phyloP scores from a whole-genome alignment of 2,888 invertebrate genomes.

The Drosophila merina region DNA sequence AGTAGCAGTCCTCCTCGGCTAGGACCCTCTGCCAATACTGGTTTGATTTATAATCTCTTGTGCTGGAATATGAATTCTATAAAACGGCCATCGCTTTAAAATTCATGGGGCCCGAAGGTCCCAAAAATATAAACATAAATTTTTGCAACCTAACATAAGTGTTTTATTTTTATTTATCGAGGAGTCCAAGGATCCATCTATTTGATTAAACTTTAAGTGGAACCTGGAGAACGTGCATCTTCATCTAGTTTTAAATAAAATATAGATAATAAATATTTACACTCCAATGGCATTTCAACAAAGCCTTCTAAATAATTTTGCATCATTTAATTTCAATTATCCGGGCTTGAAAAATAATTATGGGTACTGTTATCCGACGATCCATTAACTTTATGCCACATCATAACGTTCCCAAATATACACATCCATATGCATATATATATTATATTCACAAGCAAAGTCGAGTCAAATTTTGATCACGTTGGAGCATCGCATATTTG shows the following conservation, averaged over 20 bases:
- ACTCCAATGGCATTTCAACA: background rate
- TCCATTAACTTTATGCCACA: constrained; percentile 29
- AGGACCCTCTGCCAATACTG: constrained; percentile 19
- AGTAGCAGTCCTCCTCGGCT: background rate
- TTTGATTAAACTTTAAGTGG: too few species aligned
- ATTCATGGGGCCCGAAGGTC: background rate
- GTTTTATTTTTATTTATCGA: too few species aligned
- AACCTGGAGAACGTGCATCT: too few species aligned
- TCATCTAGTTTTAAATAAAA: background rate
- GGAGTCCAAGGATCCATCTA: too few species aligned
- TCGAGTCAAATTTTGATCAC: constrained; percentile 24
- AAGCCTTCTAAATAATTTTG: background rate
- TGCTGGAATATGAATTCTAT: background rate
- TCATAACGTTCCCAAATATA: constrained; percentile 13
- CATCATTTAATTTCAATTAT: constrained; percentile 26
- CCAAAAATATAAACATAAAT: background rate
- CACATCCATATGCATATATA: constrained; percentile 6
- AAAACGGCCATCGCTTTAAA: background rate
- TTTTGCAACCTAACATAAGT: background rate
- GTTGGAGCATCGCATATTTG: constrained; percentile 25
- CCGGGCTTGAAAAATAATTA: constrained; percentile 16
- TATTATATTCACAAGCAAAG: background rate
- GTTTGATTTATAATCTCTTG: constrained; percentile 31
- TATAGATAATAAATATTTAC: background rate
- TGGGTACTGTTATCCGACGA: constrained; percentile 12